Percentiles rank a stretch among this genome's conserved stretches.
Evolutionary conservation across 2,113 vertebrate species (phyloP).

Genomic region (Seriola rivoliana): DNA sequence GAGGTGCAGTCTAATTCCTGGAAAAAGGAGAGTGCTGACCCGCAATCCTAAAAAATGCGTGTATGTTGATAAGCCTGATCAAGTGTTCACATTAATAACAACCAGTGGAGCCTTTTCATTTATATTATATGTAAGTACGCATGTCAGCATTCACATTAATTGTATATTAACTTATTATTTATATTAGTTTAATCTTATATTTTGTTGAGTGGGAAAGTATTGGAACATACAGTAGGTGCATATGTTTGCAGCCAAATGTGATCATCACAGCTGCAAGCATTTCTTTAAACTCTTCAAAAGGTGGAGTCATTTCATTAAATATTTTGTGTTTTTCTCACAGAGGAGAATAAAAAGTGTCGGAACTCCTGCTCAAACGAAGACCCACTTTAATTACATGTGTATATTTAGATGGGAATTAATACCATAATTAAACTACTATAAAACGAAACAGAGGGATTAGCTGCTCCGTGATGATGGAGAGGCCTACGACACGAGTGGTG

Average conservation of each 20-base stretch:
- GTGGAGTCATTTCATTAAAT: not conserved
- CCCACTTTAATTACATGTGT: slow-evolving; percentile 15
- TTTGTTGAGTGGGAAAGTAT: not conserved
- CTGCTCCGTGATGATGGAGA: slow-evolving; percentile 5
- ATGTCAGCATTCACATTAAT: not conserved
- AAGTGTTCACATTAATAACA: not conserved
- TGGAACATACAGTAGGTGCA: not conserved
- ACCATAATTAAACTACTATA: not conserved
- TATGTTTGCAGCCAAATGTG: not conserved
- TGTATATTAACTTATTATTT: not conserved
- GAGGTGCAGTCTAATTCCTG: not conserved
- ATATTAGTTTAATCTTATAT: not conserved
- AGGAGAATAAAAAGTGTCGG: not conserved
- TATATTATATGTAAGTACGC: not conserved
- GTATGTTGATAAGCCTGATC: not conserved
- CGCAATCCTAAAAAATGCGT: not conserved
- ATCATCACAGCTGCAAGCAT: not conserved
- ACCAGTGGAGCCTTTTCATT: not conserved
- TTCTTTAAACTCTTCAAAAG: not conserved
- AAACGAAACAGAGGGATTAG: slow-evolving; percentile 12
- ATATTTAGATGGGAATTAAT: slow-evolving; percentile 9
- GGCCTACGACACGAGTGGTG: not conserved
- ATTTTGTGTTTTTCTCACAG: not conserved
- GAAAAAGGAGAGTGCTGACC: not conserved
- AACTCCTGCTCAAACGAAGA: not conserved